A percentile compares a stretch with the other conserved stretches of the same genome.
Evolutionary conservation across 2,888 invertebrate species (phyloP).

Genomic region (Scaptodrosophila latifasciaeformis): DNA sequence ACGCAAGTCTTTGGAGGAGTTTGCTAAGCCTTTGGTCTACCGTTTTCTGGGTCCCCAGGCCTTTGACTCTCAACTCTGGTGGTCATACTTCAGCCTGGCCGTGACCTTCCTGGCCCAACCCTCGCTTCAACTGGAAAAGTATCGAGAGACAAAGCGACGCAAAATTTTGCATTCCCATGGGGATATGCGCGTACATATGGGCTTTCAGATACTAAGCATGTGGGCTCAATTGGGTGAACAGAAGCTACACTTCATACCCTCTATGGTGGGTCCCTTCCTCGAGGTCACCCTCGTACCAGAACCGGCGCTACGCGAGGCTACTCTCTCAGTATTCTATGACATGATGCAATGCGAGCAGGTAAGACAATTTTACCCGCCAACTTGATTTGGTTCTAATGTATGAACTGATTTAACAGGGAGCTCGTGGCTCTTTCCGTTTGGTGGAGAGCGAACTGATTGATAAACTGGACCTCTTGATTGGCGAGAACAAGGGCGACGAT

Average conservation of each 20-base stretch:
- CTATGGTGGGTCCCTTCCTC: conserved; percentile 94
- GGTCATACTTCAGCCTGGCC: conserved; percentile 86
- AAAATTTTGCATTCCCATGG: conserved; percentile 87
- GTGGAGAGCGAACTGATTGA: conserved; percentile 96
- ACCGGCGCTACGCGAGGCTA: conserved; percentile 88
- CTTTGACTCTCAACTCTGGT: conserved; percentile 87
- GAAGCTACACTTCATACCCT: conserved; percentile 91
- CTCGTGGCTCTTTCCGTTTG: conserved; percentile 89
- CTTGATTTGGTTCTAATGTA: too few species aligned
- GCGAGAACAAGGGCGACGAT: conserved; percentile 95
- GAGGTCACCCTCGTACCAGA: conserved; percentile 95
- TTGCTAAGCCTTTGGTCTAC: conserved; percentile 90
- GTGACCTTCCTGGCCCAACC: conserved; percentile 88
- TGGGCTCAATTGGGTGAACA: conserved; percentile 93
- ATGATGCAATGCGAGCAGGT: conserved; percentile 94
- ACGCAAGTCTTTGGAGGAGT: conserved; percentile 88
- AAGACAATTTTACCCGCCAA: background rate
- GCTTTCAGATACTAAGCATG: conserved; percentile 91
- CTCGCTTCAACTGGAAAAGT: conserved; percentile 86
- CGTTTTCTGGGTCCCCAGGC: conserved; percentile 85
- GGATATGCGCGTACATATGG: conserved; percentile 95
- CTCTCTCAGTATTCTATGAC: conserved; percentile 93
- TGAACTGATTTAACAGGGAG: conserved; percentile 75
- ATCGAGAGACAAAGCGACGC: conserved; percentile 86
- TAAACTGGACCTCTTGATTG: conserved; percentile 92